Conservation (phyloP, 2,888 invertebrate species). For the Himalopsyche kuldschensis region DNA sequence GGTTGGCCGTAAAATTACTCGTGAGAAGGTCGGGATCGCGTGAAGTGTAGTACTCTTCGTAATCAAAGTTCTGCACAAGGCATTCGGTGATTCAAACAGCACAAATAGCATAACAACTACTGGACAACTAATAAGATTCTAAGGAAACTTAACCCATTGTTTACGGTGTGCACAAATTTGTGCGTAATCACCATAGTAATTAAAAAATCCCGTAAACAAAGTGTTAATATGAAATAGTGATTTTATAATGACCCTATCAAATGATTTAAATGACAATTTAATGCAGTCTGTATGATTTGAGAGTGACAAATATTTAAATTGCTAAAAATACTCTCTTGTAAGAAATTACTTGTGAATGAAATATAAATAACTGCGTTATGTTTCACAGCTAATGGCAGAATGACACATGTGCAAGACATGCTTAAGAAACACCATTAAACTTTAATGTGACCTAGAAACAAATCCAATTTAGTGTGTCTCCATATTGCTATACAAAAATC, state of each 20-base stretch:
- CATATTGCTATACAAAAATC: neutral
- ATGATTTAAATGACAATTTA: too few species aligned
- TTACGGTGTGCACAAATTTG: too few species aligned
- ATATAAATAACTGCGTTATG: neutral
- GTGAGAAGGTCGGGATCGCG: slow-evolving; percentile 94
- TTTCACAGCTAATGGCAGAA: neutral
- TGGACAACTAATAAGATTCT: neutral
- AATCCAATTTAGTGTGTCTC: neutral
- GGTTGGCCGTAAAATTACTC: slow-evolving; percentile 90
- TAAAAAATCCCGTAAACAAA: too few species aligned
- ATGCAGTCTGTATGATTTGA: too few species aligned
- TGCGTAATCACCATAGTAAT: too few species aligned
- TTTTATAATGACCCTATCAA: neutral
- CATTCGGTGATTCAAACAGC: slow-evolving; percentile 23
- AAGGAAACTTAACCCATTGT: neutral
- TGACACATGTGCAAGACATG: neutral
- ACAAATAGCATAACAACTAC: slow-evolving; percentile 5
- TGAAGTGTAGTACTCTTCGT: slow-evolving; percentile 94
- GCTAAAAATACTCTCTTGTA: too few species aligned
- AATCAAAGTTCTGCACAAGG: slow-evolving; percentile 77
- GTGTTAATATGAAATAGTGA: too few species aligned
- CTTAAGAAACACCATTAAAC: neutral
- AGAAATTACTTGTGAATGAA: too few species aligned
- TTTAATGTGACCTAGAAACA: neutral
- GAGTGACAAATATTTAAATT: too few species aligned